A percentile compares a stretch with the other conserved stretches of the same genome.
These are phyloP conservation scores for Brachyhypopomus occidentalis DNA, from an alignment of 2,113 vertebrate species.

Conservation along the genomic window DNA sequence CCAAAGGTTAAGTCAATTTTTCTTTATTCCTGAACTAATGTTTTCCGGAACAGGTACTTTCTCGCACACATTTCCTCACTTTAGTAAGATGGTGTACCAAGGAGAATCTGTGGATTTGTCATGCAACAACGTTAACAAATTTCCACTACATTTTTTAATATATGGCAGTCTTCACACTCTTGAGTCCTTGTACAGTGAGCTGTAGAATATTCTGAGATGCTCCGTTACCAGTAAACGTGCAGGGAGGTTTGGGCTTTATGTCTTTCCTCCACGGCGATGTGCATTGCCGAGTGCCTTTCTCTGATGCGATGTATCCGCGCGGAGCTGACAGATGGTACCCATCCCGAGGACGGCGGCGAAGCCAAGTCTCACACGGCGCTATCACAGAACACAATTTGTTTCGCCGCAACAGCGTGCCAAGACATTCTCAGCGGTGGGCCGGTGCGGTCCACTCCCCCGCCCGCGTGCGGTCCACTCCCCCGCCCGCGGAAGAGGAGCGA, in stretches of 20 bases:
- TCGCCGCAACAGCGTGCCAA: constrained; percentile 54
- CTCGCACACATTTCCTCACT: neutral
- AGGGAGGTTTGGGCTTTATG: neutral
- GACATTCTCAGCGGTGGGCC: constrained; percentile 51
- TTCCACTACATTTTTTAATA: neutral
- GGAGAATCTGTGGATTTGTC: neutral
- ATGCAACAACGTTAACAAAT: neutral
- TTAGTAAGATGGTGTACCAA: neutral
- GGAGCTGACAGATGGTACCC: constrained; percentile 57
- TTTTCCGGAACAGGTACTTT: constrained; percentile 7
- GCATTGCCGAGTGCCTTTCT: constrained; percentile 24
- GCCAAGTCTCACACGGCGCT: constrained; percentile 57
- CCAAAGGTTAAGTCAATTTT: constrained; percentile 20
- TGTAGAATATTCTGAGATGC: neutral
- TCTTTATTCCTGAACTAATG: constrained; percentile 5
- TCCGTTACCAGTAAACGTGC: constrained; percentile 10
- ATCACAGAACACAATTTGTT: constrained; percentile 60
- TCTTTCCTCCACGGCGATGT: neutral
- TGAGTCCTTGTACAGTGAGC: neutral
- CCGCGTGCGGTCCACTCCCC: constrained; percentile 43
- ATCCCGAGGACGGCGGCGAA: constrained; percentile 55
- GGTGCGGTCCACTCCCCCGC: constrained; percentile 35
- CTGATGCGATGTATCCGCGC: constrained; percentile 43
- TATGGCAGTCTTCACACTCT: neutral
- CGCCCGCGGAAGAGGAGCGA: constrained; percentile 46